Evolutionary conservation across 2,113 vertebrate genomes (phyloP).

Genomic region (Chunga burmeisteri): DNA sequence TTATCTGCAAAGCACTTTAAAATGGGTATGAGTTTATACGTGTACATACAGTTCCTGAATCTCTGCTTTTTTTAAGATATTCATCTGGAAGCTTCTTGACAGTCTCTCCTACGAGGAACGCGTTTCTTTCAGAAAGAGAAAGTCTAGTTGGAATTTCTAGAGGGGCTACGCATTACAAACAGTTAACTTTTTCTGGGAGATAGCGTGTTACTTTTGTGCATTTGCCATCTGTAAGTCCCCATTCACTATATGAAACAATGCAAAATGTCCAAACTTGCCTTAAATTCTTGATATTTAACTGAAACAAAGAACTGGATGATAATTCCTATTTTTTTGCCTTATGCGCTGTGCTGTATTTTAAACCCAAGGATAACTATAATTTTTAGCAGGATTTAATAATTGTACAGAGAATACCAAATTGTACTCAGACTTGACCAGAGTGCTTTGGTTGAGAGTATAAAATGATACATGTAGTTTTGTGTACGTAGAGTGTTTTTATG

Average conservation of each 20-base stretch:
- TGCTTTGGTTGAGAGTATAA: conserved; percentile 9
- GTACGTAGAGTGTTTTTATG: background rate
- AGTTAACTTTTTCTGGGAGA: conserved; percentile 63
- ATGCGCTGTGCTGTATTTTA: conserved; percentile 57
- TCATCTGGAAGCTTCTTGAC: background rate
- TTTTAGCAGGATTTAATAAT: conserved; percentile 62
- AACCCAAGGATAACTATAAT: conserved; percentile 47
- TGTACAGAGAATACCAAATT: conserved; percentile 32
- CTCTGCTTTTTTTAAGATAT: background rate
- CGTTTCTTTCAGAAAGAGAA: background rate
- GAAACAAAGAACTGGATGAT: conserved; percentile 67
- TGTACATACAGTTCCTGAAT: background rate
- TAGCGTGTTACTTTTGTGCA: conserved; percentile 51
- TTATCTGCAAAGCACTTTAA: conserved; percentile 52
- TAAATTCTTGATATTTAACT: conserved; percentile 63
- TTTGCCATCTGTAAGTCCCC: conserved; percentile 27
- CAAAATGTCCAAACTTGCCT: conserved; percentile 85
- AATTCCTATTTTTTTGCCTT: conserved; percentile 68
- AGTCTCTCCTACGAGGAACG: background rate
- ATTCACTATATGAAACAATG: conserved; percentile 63
- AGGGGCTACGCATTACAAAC: background rate
- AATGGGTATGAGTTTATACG: background rate
- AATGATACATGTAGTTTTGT: background rate
- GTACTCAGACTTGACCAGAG: conserved; percentile 15
- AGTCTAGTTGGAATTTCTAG: conserved; percentile 9